Percentiles rank a stretch among this genome's conserved stretches.
phyloP scores from a whole-genome alignment of 1,140 invertebrate genomes.

The Temnothorax curvispinosus region DNA sequence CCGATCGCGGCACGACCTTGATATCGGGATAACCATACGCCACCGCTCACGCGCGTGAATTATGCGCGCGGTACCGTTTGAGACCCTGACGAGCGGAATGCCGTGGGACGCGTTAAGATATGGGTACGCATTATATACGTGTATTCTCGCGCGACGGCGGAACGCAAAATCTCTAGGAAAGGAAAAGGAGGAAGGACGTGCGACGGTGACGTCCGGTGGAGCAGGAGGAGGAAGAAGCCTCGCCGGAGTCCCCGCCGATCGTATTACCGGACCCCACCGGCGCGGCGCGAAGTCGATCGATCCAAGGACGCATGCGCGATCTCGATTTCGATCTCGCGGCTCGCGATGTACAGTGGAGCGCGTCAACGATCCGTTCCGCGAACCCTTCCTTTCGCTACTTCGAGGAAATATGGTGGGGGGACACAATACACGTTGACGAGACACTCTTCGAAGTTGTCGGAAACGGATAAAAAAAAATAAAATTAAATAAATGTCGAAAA shows the following conservation, averaged over 20 bases:
- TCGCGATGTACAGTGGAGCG: not conserved
- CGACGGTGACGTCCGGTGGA: slow-evolving; percentile 31
- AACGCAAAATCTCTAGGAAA: slow-evolving; percentile 68
- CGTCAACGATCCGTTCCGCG: not conserved
- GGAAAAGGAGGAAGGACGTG: slow-evolving; percentile 71
- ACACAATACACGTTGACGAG: not conserved
- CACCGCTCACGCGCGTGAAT: slow-evolving; percentile 56
- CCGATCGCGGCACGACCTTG: slow-evolving; percentile 47
- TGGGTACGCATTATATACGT: not conserved
- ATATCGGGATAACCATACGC: slow-evolving; percentile 42
- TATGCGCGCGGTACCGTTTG: slow-evolving; percentile 60
- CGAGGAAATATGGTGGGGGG: not conserved
- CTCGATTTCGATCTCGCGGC: slow-evolving; percentile 4
- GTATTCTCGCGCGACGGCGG: slow-evolving; percentile 41
- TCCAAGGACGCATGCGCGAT: slow-evolving; percentile 64
- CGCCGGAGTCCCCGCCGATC: not conserved
- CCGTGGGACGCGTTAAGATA: slow-evolving; percentile 49
- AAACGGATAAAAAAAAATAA: not conserved
- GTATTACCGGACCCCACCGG: not conserved
- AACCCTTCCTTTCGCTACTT: not conserved
- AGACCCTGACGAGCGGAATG: slow-evolving; percentile 50
- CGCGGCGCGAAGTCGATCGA: slow-evolving; percentile 41
- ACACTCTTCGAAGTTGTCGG: not conserved
- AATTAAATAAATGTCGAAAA: not conserved
- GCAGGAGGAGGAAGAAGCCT: slow-evolving; percentile 25